phyloP scores from a whole-genome alignment of 2,888 invertebrate genomes.

The Hemicrepidius hirtus region DNA sequence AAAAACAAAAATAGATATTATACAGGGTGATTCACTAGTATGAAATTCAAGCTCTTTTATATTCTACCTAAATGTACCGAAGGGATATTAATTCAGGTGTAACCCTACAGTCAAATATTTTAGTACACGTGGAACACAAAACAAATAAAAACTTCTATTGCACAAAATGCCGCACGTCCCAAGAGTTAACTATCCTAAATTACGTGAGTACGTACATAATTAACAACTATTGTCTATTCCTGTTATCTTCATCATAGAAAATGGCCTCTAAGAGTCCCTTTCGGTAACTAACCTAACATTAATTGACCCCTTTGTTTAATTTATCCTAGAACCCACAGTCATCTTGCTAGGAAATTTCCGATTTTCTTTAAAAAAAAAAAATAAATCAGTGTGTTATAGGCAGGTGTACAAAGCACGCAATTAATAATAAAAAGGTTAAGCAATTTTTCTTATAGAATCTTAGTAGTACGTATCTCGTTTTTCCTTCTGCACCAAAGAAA shows the following conservation, averaged over 20 bases:
- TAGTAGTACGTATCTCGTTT: background rate
- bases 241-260: background rate
- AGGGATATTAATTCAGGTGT: no score
- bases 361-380: slow-evolving; percentile 17
- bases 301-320: background rate
- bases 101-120: no score
- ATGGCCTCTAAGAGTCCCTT: background rate
- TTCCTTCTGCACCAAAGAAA: background rate
- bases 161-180: no score
- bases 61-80: no score
- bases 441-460: background rate
- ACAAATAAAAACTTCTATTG: no score
- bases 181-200: background rate
- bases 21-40: no score
- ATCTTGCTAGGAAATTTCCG: background rate
- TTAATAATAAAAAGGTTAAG: slow-evolving; percentile 6
- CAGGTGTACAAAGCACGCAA: slow-evolving; percentile 15
- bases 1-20: no score
- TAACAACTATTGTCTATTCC: slow-evolving; percentile 8
- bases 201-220: background rate
- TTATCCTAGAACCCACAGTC: background rate
- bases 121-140: no score
- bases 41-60: no score
- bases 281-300: slow-evolving; percentile 4
- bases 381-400: background rate